Conservation (phyloP, 2,113 vertebrate species). For the Alligator sinensis region DNA sequence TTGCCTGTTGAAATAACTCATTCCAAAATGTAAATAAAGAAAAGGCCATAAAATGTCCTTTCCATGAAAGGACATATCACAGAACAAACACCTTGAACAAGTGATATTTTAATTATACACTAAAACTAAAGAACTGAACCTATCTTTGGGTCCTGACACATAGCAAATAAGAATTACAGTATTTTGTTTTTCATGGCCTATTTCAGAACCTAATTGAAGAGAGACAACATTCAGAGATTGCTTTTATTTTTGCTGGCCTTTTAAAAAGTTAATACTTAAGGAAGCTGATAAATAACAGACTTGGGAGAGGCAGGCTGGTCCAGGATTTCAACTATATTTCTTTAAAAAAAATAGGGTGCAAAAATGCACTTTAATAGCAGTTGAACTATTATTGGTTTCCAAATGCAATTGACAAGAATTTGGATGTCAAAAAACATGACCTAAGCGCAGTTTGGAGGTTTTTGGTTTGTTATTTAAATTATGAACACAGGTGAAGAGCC, state of each 20-base stretch:
- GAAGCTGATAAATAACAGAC: background rate
- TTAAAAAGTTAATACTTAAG: background rate
- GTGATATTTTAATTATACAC: background rate
- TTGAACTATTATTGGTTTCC: background rate
- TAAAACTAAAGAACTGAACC: background rate
- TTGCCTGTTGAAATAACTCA: background rate
- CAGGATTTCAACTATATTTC: background rate
- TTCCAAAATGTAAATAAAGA: background rate
- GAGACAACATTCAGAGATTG: constrained; percentile 5
- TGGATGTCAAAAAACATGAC: background rate
- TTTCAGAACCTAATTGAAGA: background rate
- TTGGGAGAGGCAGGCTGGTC: background rate
- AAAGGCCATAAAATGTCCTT: background rate
- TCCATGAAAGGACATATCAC: background rate
- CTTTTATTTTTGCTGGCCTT: constrained; percentile 25
- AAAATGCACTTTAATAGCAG: background rate
- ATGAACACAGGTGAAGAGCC: background rate
- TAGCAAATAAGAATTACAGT: background rate
- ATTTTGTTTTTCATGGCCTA: background rate
- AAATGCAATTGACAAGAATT: background rate
- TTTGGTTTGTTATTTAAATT: background rate
- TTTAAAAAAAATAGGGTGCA: background rate
- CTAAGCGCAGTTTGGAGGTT: background rate
- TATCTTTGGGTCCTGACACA: background rate
- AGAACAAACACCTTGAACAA: background rate